A percentile compares a stretch with the other conserved stretches of the same genome.
Evolutionary conservation across 2,113 vertebrate genomes (phyloP).

Genomic region (Chionomys nivalis): DNA sequence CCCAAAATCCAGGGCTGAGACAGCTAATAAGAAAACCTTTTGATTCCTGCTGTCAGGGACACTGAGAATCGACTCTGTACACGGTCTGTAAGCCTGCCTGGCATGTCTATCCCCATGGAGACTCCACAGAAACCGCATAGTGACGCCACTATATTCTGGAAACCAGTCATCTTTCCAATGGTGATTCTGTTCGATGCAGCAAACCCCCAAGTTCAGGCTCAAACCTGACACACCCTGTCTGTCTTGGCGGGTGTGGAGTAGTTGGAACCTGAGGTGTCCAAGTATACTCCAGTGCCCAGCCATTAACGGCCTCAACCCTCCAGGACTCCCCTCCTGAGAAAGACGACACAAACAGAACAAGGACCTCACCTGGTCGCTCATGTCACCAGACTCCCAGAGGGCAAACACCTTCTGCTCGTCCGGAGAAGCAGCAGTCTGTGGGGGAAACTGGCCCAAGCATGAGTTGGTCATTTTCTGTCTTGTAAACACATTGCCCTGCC

Average conservation of each 20-base stretch:
- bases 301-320: no score
- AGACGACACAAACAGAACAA: not conserved
- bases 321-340: not conserved
- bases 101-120: not conserved
- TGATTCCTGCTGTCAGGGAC: not conserved
- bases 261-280: not conserved
- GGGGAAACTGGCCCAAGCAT: conserved; percentile 90
- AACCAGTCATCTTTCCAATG: not conserved
- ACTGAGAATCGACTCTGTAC: not conserved
- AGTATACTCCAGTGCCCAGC: fast-evolving
- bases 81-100: not conserved
- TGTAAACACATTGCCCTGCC: fast-evolving
- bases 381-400: conserved; percentile 96
- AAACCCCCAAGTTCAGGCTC: not conserved
- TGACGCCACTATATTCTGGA: not conserved
- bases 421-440: conserved; percentile 93
- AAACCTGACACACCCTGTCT: not conserved
- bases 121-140: not conserved
- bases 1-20: not conserved
- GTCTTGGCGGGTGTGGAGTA: not conserved
- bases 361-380: conserved; percentile 92
- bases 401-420: conserved; percentile 98
- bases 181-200: not conserved
- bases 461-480: not conserved
- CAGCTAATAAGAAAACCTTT: not conserved